A percentile compares a stretch with the other conserved stretches of the same genome.
Evolutionary conservation across 2,113 vertebrate species (phyloP).

Genomic region (Aspiorhynchus laticeps): DNA sequence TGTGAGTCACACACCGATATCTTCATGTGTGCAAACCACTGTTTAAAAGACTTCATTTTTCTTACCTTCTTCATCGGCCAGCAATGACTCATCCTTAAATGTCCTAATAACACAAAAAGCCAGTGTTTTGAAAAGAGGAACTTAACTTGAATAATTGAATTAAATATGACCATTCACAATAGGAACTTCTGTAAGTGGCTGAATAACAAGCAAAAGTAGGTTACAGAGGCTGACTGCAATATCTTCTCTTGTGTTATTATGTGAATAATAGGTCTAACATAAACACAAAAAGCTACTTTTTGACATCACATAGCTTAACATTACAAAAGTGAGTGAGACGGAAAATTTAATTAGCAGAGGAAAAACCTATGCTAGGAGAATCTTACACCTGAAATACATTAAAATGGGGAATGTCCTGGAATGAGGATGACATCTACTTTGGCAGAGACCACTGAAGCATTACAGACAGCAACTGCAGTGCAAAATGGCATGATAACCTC

Average conservation of each 20-base stretch:
- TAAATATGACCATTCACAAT: neutral
- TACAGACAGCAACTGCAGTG: slow-evolving; percentile 4
- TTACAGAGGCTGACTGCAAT: neutral
- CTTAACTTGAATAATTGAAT: slow-evolving; percentile 15
- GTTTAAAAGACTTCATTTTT: slow-evolving; percentile 20
- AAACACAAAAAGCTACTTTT: slow-evolving; percentile 1
- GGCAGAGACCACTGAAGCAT: neutral
- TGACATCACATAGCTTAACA: neutral
- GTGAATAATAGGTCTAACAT: neutral
- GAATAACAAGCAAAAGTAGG: slow-evolving; percentile 30
- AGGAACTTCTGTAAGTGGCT: slow-evolving; percentile 21
- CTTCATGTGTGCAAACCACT: slow-evolving; percentile 35
- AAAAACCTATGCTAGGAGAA: slow-evolving; percentile 12
- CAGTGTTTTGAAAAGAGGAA: slow-evolving; percentile 29
- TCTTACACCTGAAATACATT: slow-evolving; percentile 18
- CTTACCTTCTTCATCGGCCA: slow-evolving; percentile 16
- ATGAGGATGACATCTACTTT: slow-evolving; percentile 24
- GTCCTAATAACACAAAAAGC: slow-evolving; percentile 23
- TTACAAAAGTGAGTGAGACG: neutral
- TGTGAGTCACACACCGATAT: slow-evolving; percentile 21
- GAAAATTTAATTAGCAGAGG: neutral
- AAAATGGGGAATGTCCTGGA: slow-evolving; percentile 28
- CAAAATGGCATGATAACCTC: neutral
- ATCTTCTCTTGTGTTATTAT: neutral
- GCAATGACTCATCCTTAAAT: slow-evolving; percentile 22